These are phyloP conservation scores for Drosophila cognata DNA, from an alignment of 2,888 invertebrate species.

Conservation along the genomic window DNA sequence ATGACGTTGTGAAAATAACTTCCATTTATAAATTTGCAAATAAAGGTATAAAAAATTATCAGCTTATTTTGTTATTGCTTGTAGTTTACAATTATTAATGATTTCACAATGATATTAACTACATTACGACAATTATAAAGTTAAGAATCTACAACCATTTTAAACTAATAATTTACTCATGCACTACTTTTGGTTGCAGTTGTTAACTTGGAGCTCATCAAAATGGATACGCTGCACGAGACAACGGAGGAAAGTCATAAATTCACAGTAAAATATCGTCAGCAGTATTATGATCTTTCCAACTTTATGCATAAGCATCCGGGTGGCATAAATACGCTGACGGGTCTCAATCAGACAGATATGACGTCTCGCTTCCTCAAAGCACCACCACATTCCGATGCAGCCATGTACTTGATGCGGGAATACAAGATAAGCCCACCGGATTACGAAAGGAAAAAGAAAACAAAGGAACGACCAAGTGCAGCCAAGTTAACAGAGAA, in stretches of 20 bases:
- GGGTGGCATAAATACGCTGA: conserved; percentile 89
- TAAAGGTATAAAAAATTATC: not conserved
- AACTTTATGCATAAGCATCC: conserved; percentile 90
- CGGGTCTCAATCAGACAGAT: conserved; percentile 79
- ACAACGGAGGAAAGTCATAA: conserved; percentile 46
- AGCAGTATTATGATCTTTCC: conserved; percentile 88
- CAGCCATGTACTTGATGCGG: conserved; percentile 84
- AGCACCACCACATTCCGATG: conserved; percentile 84
- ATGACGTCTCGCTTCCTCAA: conserved; percentile 83
- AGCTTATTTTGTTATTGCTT: not conserved
- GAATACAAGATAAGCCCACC: conserved; percentile 78
- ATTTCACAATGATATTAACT: not conserved
- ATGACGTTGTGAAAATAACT: not conserved
- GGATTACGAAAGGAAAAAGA: conserved; percentile 11
- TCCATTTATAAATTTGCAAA: not conserved
- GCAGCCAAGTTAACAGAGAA: conserved; percentile 27
- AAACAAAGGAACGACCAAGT: conserved; percentile 7
- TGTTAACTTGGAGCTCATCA: conserved; percentile 5
- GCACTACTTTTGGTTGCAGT: conserved; percentile 54
- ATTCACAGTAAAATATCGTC: conserved; percentile 85
- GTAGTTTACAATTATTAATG: conserved; percentile 9
- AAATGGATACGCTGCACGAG: conserved; percentile 45
- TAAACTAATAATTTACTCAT: conserved; percentile 4
- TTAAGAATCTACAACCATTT: conserved; percentile 29
- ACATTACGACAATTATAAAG: conserved; percentile 41